Base-by-base conservation (phyloP, 2,888 invertebrate genomes). In the Endotricha flammealis region DNA sequence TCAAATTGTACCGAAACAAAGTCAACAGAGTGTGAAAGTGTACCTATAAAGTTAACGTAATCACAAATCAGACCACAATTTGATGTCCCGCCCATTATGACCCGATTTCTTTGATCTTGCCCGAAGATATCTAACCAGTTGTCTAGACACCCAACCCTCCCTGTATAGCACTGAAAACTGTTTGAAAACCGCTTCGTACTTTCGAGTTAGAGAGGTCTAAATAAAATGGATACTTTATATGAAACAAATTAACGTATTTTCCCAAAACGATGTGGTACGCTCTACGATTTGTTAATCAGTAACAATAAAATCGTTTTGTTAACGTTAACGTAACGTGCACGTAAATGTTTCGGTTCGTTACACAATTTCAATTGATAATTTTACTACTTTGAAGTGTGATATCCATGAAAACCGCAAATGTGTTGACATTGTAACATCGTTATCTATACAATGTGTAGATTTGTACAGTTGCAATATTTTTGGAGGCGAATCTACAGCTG, bases 11-110 rank as follows among this genome's bases (percentile, higher is more conserved):
- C 39, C 32, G 30, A 28, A 29, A n/a, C 33, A 31, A 40, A 41
- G 31, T 29, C 38, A 25, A 37, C 41, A 32, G 34, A 41, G 45
- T 44, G 46, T 47, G 39, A 47, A 46, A 48, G 45, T 43, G 45
- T 53, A n/a, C n/a, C n/a, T n/a, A n/a, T n/a, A 37, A 46, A 42
- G 41, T 41, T 53, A 49, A 56, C 50, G 42, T 41, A 52, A 53
- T 57, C 54, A 50, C 46, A 29, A 46, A 38, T 45, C 47, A 36
- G 36, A 31, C 35, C 27, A 29, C 30, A 35, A 48, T 50, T 48
- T 44, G 44, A 42, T 41, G 38, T 41, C 42, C 38, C 39, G 16
- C 32, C 32, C 33, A 27, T 20, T 20, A 42, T 41, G 27, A 36
- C 32, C 25, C 34, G 38, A 38, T 47, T 48, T 49, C 52, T 48